Evolutionary conservation across 2,888 invertebrate species (phyloP).

Genomic region (Mongoloraphidia duomilia): DNA sequence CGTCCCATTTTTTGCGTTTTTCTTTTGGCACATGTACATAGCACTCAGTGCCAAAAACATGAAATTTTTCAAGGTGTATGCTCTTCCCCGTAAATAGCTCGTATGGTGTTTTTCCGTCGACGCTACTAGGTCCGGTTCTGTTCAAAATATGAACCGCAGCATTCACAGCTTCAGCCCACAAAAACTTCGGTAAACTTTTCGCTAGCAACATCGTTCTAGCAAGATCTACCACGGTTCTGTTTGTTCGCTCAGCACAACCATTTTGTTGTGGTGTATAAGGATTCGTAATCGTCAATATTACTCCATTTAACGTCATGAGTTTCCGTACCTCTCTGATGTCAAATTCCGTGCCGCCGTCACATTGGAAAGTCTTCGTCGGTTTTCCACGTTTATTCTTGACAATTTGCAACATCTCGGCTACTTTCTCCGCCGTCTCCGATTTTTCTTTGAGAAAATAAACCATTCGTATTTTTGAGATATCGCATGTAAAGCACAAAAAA

Average conservation of each 20-base stretch:
- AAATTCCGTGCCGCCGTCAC: constrained; percentile 3
- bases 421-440: no score
- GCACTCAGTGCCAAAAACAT: constrained; percentile 2
- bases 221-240: constrained; percentile 7
- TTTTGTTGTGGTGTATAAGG: constrained; percentile 12
- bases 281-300: neutral
- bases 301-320: constrained; percentile 1
- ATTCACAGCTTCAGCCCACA: constrained; percentile 7
- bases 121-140: constrained; percentile 4
- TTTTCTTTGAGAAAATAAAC: no score
- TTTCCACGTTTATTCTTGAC: no score
- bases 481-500: no score
- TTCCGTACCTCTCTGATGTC: no score
- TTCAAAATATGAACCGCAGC: constrained; percentile 4
- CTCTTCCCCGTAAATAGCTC: constrained; percentile 1
- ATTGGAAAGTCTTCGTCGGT: no score
- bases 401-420: no score
- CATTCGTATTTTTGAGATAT: no score
- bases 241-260: constrained; percentile 4
- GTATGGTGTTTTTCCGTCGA: neutral
- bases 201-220: constrained; percentile 11
- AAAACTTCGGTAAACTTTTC: constrained; percentile 5
- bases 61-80: constrained; percentile 7
- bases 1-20: constrained; percentile 19
- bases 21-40: constrained; percentile 20